Base-by-base conservation (phyloP, 2,113 vertebrate genomes). In the Colistium nudipinnis region DNA sequence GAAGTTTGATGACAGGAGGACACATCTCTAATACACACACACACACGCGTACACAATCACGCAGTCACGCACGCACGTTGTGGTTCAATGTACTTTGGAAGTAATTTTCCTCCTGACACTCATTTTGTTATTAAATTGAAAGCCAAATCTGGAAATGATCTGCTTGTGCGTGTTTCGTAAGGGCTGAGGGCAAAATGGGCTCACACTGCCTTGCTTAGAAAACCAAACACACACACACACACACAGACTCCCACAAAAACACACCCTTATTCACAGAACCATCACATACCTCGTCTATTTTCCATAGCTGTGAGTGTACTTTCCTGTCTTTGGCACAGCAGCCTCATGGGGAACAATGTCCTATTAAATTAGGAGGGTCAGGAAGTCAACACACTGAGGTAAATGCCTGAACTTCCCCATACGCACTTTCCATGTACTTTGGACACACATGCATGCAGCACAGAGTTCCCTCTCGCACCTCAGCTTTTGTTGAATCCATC, bases 341-440 rank as follows among this genome's bases (percentile, higher is more conserved):
- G 78, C 70, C 56, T 65, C 48, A 14, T 24, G 6, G 62, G 89
- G 85, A 92, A 93, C 91, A 93, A 93, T 92, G 89, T 87, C 80
- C 87, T 78, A 88, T 92, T 92, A 91, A 90, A 83, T 84, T 60
- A 86, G 87, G 84, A 83, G 86, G 66, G 87, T 90, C 78, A 78
- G 90, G 88, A 90, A 86, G 83, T 85, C 81, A 83, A 48, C 78
- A 81, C 70, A 84, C 81, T 45, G 83, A 85, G 83, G 88, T 90
- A 87, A 87, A 86, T 88, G 84, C 70, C 74, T 90, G 47, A 76
- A 84, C 88, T 88, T 92, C 89, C 90, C 57, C 57, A 69, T 52
- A 81, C 73, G 72, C 39, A 81, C 57, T 88, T 88, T 89, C 89
- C 89, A 90, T 85, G 76, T 73, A 55, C 76, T 78, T 22, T 35